Conservation (phyloP, 2,113 vertebrate genomes). For the Meleagris gallopavo region DNA sequence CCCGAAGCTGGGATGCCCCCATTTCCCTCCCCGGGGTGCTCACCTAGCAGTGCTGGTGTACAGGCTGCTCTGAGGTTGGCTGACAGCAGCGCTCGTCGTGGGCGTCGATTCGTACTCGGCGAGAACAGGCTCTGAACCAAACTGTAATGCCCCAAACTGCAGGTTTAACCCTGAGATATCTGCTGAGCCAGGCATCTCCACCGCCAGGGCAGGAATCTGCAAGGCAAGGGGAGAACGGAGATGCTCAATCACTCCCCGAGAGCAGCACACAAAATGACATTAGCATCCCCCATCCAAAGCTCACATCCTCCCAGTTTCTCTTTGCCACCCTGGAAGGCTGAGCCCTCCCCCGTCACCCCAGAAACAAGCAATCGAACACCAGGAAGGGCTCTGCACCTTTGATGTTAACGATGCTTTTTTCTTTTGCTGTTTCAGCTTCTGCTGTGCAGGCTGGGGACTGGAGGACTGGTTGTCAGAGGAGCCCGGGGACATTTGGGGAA, state of each 20-base stretch:
- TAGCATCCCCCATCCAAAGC: rapidly evolving
- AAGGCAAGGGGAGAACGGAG: neutral
- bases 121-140: conserved; percentile 95
- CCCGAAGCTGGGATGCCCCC: neutral
- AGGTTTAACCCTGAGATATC: conserved; percentile 95
- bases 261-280: neutral
- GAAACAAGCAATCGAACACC: neutral
- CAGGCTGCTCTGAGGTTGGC: conserved; percentile 88
- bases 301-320: neutral
- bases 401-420: conserved; percentile 93
- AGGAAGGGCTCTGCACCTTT: conserved; percentile 79
- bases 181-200: conserved; percentile 96
- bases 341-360: neutral
- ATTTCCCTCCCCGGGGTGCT: neutral
- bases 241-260: rapidly evolving
- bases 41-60: conserved; percentile 93
- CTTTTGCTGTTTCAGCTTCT: conserved; percentile 96
- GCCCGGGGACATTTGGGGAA: conserved; percentile 89
- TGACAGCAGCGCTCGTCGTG: conserved; percentile 80
- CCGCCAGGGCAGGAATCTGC: conserved; percentile 93
- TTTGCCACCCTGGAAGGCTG: neutral
- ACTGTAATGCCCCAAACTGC: conserved; percentile 96
- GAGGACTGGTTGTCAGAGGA: conserved; percentile 93
- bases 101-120: conserved; percentile 89
- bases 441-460: conserved; percentile 96